Conservation (phyloP, 1,140 invertebrate species). For the Drosophila eugracilis region DNA sequence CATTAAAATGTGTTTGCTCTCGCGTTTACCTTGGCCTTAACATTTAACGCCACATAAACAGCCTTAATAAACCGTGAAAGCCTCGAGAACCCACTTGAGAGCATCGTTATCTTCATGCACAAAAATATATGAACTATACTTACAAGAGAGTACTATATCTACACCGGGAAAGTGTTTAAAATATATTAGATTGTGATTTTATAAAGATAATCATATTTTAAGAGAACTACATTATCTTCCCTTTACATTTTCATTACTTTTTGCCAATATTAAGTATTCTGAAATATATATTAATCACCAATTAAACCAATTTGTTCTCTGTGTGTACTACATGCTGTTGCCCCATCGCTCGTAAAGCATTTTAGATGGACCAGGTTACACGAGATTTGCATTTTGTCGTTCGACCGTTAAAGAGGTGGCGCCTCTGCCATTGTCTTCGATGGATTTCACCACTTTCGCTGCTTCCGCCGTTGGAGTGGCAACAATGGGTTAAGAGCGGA, state of each 20-base stretch:
- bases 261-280: too few relatives aligned
- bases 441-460: conserved; percentile 82
- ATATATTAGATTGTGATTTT: background rate
- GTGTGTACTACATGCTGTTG: conserved; percentile 12
- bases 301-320: background rate
- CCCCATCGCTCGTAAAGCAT: conserved; percentile 45
- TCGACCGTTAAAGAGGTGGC: conserved; percentile 38
- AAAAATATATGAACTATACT: conserved; percentile 24
- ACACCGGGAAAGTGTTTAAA: background rate
- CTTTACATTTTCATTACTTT: too few relatives aligned
- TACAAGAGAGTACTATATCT: background rate
- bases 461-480: conserved; percentile 55
- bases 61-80: conserved; percentile 69
- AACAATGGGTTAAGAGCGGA: conserved; percentile 74
- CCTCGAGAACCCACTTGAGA: conserved; percentile 37
- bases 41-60: conserved; percentile 80
- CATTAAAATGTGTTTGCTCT: conserved; percentile 81
- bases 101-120: conserved; percentile 28
- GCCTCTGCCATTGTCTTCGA: conserved; percentile 28
- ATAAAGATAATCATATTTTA: background rate
- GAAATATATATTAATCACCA: background rate
- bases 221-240: too few relatives aligned
- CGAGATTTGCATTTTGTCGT: conserved; percentile 65
- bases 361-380: conserved; percentile 41
- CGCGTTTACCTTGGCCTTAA: conserved; percentile 75